phyloP scores from a whole-genome alignment of 2,888 invertebrate genomes.

The Oeneis ivallda region DNA sequence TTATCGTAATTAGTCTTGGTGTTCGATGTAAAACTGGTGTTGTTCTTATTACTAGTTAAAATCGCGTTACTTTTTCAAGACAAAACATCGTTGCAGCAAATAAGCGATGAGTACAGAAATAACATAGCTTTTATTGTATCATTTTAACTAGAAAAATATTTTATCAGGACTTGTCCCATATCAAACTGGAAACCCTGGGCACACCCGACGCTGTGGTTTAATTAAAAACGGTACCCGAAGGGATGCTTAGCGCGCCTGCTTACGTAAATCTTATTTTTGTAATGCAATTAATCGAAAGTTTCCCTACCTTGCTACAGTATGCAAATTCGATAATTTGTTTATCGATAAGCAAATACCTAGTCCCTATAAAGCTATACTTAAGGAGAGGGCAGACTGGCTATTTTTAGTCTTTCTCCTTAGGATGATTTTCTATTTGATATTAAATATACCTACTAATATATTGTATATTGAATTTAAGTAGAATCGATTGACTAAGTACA shows the following conservation, averaged over 20 bases:
- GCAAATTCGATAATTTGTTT: conserved; percentile 19
- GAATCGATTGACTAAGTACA: conserved; percentile 21
- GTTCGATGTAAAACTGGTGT: no score
- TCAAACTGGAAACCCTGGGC: conserved; percentile 11
- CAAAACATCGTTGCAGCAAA: no score
- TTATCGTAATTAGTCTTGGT: no score
- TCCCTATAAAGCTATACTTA: not conserved
- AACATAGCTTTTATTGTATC: no score
- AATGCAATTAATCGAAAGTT: conserved; percentile 28
- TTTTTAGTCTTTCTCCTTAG: no score
- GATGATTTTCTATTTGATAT: not conserved
- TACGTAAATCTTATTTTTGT: conserved; percentile 32
- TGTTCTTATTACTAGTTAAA: no score
- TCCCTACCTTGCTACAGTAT: conserved; percentile 23
- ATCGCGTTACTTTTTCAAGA: no score
- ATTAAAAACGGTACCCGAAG: conserved; percentile 72
- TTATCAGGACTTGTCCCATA: not conserved
- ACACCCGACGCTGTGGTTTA: conserved; percentile 49
- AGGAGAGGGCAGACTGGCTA: no score
- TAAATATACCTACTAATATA: not conserved
- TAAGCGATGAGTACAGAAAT: no score
- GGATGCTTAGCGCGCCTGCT: conserved; percentile 30
- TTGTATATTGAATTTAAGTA: conserved; percentile 11
- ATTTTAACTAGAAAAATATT: not conserved
- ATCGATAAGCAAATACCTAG: conserved; percentile 8